Conservation (phyloP, 2,113 vertebrate genomes). For the Lucifuga dentata region DNA sequence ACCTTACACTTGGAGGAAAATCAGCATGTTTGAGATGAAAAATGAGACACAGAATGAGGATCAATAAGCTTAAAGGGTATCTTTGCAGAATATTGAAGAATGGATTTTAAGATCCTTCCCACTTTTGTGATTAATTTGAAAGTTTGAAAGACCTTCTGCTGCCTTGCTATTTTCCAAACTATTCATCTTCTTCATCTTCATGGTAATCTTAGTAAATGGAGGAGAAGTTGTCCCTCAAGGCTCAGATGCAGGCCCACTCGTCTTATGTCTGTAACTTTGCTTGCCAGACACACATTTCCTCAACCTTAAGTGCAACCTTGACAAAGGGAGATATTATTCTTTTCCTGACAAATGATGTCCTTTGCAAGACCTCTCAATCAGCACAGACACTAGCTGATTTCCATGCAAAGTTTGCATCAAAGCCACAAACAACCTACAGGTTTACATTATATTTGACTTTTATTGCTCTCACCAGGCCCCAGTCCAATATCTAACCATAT, state of each 20-base stretch:
- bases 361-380: slow-evolving; percentile 21
- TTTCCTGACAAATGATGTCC: slow-evolving; percentile 50
- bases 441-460: no score
- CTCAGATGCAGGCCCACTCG: neutral
- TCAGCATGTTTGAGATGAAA: no score
- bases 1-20: no score
- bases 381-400: slow-evolving; percentile 10
- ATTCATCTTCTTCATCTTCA: no score
- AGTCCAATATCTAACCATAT: neutral
- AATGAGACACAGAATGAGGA: no score
- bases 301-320: slow-evolving; percentile 40
- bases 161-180: no score
- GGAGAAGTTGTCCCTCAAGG: neutral
- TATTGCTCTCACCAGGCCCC: neutral
- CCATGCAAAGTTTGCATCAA: slow-evolving; percentile 16
- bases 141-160: no score
- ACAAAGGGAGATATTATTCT: slow-evolving; percentile 43
- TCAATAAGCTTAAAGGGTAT: no score
- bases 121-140: no score
- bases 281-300: slow-evolving; percentile 16
- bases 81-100: no score
- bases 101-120: no score
- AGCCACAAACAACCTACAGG: no score
- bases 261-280: slow-evolving; percentile 1
- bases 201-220: neutral